Conservation (phyloP, 1,140 invertebrate genomes). For the Triops cancriformis region DNA sequence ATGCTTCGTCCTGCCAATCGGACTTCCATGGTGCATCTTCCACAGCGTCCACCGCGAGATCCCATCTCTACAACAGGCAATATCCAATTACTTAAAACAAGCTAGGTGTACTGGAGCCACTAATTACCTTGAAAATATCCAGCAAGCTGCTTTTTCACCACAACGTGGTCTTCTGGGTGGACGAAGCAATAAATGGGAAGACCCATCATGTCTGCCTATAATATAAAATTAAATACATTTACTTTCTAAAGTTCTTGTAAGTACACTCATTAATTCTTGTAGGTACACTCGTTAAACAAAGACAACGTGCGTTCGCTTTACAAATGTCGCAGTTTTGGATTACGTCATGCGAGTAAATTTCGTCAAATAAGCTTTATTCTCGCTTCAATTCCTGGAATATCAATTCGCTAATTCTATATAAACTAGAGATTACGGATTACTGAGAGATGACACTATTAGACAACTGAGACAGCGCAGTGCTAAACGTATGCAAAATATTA, state of each 20-base stretch:
- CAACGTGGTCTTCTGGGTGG: constrained; percentile 63
- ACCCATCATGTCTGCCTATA: constrained; percentile 72
- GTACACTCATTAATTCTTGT: no score
- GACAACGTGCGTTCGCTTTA: background rate
- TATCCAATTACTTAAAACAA: background rate
- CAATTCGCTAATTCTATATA: no score
- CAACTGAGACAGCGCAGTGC: no score
- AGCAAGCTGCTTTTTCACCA: constrained; percentile 57
- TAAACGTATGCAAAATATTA: no score
- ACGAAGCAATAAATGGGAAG: constrained; percentile 69
- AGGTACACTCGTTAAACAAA: no score
- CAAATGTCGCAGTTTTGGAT: background rate
- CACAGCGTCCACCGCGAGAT: constrained; percentile 23
- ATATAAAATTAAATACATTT: constrained; percentile 33
- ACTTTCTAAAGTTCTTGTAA: constrained; percentile 22
- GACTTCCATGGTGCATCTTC: constrained; percentile 48
- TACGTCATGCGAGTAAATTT: background rate
- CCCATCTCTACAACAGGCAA: constrained; percentile 17
- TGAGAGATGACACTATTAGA: no score
- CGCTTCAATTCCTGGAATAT: no score
- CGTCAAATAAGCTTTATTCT: no score
- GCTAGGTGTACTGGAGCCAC: background rate
- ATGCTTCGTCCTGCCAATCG: constrained; percentile 54
- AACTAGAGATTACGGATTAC: no score
- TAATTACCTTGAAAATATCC: constrained; percentile 37